A percentile compares a stretch with the other conserved stretches of the same genome.
These are phyloP conservation scores for Diaperis boleti DNA, from an alignment of 2,888 invertebrate genomes.

Conservation along the genomic window DNA sequence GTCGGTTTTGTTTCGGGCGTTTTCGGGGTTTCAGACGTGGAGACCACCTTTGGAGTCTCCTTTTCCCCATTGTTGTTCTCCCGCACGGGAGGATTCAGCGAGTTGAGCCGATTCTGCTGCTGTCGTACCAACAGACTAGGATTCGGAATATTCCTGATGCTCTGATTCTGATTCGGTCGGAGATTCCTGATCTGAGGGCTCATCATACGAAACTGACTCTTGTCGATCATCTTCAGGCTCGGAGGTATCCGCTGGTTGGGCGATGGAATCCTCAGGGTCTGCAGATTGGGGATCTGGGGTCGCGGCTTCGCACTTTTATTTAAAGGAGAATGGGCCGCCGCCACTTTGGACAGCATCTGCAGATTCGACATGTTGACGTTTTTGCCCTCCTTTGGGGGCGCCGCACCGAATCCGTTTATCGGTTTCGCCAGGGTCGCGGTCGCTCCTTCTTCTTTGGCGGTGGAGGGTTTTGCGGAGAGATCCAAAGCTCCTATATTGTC, in stretches of 20 bases:
- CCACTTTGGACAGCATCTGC: slow-evolving; percentile 68
- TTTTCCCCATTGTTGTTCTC: slow-evolving; percentile 23
- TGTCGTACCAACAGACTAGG: slow-evolving; percentile 72
- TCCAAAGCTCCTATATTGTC: slow-evolving; percentile 70
- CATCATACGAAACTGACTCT: slow-evolving; percentile 58
- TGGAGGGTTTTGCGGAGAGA: slow-evolving; percentile 64
- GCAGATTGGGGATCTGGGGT: slow-evolving; percentile 61
- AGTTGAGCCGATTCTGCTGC: slow-evolving; percentile 64
- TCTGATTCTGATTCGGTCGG: slow-evolving; percentile 69
- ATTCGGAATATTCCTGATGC: slow-evolving; percentile 74
- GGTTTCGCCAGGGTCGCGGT: slow-evolving; percentile 35
- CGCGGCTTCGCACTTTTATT: slow-evolving; percentile 54
- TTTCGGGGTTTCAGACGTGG: neutral
- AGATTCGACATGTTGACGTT: slow-evolving; percentile 65
- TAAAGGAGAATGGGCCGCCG: slow-evolving; percentile 58
- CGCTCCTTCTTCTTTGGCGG: slow-evolving; percentile 3
- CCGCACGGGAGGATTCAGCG: slow-evolving; percentile 38
- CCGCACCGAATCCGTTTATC: slow-evolving; percentile 49
- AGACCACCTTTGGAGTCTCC: neutral
- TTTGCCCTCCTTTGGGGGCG: slow-evolving; percentile 22
- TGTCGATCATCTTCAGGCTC: slow-evolving; percentile 65
- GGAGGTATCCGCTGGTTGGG: slow-evolving; percentile 47
- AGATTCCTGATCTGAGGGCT: slow-evolving; percentile 58
- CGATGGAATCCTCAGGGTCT: slow-evolving; percentile 58
- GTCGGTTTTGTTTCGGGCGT: slow-evolving; percentile 9